These are phyloP conservation scores for Eurypyga helias DNA, from an alignment of 2,113 vertebrate genomes.

Conservation along the genomic window DNA sequence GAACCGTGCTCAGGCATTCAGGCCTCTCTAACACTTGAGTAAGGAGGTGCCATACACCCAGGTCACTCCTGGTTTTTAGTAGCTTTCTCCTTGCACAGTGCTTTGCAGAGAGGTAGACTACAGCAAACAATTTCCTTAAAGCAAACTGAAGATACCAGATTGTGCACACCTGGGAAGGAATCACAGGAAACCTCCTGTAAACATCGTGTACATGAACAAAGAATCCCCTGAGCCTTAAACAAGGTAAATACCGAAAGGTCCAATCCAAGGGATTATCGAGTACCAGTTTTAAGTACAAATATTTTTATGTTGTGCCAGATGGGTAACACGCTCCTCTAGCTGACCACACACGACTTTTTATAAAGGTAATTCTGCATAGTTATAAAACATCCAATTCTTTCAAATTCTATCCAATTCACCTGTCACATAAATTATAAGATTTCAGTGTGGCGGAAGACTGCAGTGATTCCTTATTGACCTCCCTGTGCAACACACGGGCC, in stretches of 20 bases:
- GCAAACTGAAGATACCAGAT: background rate
- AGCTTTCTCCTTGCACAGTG: background rate
- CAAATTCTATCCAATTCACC: background rate
- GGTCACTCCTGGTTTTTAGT: background rate
- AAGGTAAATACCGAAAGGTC: background rate
- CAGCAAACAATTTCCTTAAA: background rate
- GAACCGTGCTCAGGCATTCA: background rate
- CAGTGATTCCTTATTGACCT: background rate
- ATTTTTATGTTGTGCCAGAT: background rate
- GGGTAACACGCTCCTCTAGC: background rate
- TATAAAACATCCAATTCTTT: background rate
- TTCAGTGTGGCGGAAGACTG: background rate
- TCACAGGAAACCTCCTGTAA: background rate
- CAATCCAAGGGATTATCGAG: background rate
- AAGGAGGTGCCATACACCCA: background rate
- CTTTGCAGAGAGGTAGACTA: background rate
- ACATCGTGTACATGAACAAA: background rate
- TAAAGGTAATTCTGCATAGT: no score
- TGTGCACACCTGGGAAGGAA: background rate
- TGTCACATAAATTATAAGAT: background rate
- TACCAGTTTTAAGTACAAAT: background rate
- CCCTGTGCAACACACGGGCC: background rate
- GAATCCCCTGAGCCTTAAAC: background rate
- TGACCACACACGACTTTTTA: background rate
- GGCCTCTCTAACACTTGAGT: background rate